Percentiles rank a stretch among this genome's conserved stretches.
These are phyloP conservation scores for Cephus runcator DNA, from an alignment of 2,888 invertebrate genomes.

Conservation along the genomic window DNA sequence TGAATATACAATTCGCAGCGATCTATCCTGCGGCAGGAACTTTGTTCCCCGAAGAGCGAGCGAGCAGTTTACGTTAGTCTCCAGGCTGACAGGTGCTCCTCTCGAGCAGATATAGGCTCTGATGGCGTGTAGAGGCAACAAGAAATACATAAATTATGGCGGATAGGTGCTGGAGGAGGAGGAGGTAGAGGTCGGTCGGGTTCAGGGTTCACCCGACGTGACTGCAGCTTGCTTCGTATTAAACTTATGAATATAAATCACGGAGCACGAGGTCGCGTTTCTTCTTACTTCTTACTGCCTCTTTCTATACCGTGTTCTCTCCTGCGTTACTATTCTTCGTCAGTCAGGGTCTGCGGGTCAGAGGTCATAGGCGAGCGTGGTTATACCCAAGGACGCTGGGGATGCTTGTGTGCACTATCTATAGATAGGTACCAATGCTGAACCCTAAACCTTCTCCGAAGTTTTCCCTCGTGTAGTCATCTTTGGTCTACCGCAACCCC, in stretches of 20 bases:
- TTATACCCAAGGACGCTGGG: background rate
- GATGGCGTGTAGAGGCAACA: conserved; percentile 13
- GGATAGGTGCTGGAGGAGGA: conserved; percentile 28
- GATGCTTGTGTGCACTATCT: background rate
- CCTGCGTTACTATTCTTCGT: background rate
- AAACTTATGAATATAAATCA: conserved; percentile 63
- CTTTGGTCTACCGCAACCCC: background rate
- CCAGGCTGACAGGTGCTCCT: conserved; percentile 8
- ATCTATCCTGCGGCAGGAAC: conserved; percentile 4
- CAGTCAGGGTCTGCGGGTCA: background rate
- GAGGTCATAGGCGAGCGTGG: background rate
- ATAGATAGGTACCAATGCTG: background rate
- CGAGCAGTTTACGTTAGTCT: conserved; percentile 11
- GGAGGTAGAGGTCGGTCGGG: background rate
- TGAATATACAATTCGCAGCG: conserved; percentile 6
- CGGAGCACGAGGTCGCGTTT: conserved; percentile 22
- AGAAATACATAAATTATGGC: conserved; percentile 55
- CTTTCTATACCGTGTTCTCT: conserved; percentile 15
- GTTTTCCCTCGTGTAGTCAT: background rate
- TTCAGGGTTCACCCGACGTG: conserved; percentile 41
- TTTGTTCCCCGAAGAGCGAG: conserved; percentile 9
- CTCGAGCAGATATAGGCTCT: conserved; percentile 2
- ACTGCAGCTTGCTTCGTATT: conserved; percentile 56
- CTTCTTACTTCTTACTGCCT: background rate
- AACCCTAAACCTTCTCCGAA: background rate